Base-by-base conservation (phyloP, 1,140 invertebrate genomes). In the Tenebrio molitor region DNA sequence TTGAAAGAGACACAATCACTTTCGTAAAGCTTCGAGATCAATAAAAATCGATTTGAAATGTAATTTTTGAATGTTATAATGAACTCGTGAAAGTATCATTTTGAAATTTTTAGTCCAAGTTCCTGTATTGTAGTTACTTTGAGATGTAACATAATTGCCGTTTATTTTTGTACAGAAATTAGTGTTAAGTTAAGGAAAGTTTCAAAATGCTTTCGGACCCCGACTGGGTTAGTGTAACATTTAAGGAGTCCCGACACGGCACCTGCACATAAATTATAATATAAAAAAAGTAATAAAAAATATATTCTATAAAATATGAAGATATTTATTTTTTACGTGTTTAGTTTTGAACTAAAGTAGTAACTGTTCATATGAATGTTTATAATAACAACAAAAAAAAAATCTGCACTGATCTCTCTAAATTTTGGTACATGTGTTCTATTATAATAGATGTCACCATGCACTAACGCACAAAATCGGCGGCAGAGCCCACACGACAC, bases 1-100 rank as follows among this genome's bases (percentile, higher is more conserved):
- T 10, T 50, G 50, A 68, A 72, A 75, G 76, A 80, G 79, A 66
- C 79, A 80, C 79, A 80, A 80, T 80, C 79, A 79, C 76, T 78
- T 76, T 69, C 69, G 69, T 42, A 16, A 34, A 42, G n/a, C 12
- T 50, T 10, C 64, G 19, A 53, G 46, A 53, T 53, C 46, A 23
- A 10, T 58, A 33, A 15, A 17, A 21, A 29, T 12, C 21, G 50
- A 58, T 58, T 58, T 42, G 69, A 69, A 68, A 68, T 19, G 66
- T 68, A 68, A 68, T 42, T 68, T 68, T 68, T 50, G 29, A 68
- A 68, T 44, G 19, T 64, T 64, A 64, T 39, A 53, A 8, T n/a
- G 4, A n/a, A 4, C 16, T 10, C 17, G 46, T 29, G 50, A 58
- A 58, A 33, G 50, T 23, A 58, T 58, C 12, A 6, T 58, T 50